Base-by-base conservation (phyloP, 1,140 invertebrate species). In the Euura saliciscinereae region DNA sequence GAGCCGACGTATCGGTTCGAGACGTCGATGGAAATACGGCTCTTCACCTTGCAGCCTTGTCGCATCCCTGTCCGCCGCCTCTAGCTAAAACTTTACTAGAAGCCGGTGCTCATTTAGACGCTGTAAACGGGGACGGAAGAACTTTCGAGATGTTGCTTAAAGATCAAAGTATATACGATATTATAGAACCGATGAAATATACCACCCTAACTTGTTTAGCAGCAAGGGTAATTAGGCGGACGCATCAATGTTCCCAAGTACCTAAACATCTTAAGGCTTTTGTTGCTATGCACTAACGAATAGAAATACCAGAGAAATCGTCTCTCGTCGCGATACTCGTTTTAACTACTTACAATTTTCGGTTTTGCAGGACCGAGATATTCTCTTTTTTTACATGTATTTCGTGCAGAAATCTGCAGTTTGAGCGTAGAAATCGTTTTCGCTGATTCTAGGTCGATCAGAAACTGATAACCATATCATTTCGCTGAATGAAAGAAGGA, bases 81-180 rank as follows among this genome's bases (percentile, higher is more conserved):
- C 88, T 97, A 10, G 90, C 94, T 0, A 88, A 89, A 73, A 89
- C 90, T 2, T 87, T 98, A 0, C 88, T 98, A 0, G 87, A 92
- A 3, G 88, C 91, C 77, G 96, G 96, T 44, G 95, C 95, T 7
- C 97, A 99, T 86, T 88, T 97, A 69, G 97, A 98, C 87, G 89
- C 91, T n/a, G 92, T 94, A 65, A 98, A 98, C 85, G 89, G 91
- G 75, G 88, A 92, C 51, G 93, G 93, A 28, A 91, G 94, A 76
- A 96, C 94, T 0, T 95, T 96, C 75, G 90, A 92, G 69, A 89
- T 90, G 72, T 82, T 96, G 68, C 83, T 96, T 46, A 87, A 89
- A 65, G 79, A 88, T 8, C 92, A 92, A 78, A 85, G 84, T 68
- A 85, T 92, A 45, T 89, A 91, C 74, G 86, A 92, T 74, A 88